A percentile compares a stretch with the other conserved stretches of the same genome.
These are phyloP conservation scores for Drosophila mulleri DNA, from an alignment of 2,888 invertebrate genomes.

Conservation along the genomic window DNA sequence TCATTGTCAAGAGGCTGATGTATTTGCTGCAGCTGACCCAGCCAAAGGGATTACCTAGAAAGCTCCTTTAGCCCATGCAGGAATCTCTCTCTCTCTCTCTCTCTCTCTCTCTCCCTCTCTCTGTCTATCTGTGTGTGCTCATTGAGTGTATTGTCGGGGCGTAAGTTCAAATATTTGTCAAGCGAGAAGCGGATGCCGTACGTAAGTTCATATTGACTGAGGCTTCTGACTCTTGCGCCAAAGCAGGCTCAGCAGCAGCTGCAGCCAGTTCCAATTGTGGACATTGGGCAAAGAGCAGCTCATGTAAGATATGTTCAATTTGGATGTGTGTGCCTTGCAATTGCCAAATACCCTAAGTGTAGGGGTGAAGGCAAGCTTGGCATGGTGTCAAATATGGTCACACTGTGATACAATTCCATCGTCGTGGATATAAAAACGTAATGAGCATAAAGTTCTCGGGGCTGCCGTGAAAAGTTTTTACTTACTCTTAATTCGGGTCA, in stretches of 20 bases:
- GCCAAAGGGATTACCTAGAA: conserved; percentile 2
- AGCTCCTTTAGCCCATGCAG: conserved; percentile 6
- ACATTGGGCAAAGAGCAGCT: conserved; percentile 4
- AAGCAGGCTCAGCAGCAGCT: neutral
- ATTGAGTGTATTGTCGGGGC: conserved; percentile 29
- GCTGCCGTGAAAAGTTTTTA: conserved; percentile 4
- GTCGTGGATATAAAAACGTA: neutral
- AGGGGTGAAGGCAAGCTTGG: neutral
- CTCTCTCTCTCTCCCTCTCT: too few species aligned
- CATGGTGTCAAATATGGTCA: neutral
- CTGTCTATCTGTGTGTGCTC: neutral
- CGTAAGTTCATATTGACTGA: conserved; percentile 30
- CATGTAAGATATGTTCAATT: conserved; percentile 1
- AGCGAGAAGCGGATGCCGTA: conserved; percentile 18
- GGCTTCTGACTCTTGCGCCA: neutral
- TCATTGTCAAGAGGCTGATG: conserved; percentile 15
- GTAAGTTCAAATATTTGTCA: conserved; percentile 40
- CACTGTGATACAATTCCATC: neutral
- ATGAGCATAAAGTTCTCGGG: conserved; percentile 8
- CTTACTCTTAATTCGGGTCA: conserved; percentile 57
- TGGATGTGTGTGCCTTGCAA: neutral
- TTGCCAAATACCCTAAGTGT: neutral
- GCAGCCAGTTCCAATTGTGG: conserved; percentile 9
- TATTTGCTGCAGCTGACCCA: conserved; percentile 1
- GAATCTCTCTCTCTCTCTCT: neutral